Conservation (phyloP, 2,797 vertebrate genomes). For the Paratrypauchen microcephalus region DNA sequence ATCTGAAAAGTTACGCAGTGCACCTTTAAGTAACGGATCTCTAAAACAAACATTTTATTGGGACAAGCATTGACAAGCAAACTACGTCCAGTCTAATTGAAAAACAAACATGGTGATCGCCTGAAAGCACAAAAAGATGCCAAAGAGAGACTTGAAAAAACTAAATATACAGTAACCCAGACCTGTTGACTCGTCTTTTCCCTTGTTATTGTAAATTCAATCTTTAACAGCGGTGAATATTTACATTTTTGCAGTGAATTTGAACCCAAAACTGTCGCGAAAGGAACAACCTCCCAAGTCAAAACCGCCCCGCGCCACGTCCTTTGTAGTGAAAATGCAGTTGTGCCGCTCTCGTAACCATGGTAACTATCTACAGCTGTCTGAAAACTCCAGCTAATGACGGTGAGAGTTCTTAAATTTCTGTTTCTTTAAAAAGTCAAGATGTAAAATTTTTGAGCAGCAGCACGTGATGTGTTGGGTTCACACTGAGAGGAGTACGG, state of each 20-base stretch:
- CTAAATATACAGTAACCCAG: neutral
- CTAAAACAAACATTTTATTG: neutral
- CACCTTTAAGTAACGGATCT: neutral
- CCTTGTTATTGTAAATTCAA: slow-evolving; percentile 27
- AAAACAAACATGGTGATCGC: neutral
- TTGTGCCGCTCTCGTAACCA: slow-evolving; percentile 50
- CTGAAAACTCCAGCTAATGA: slow-evolving; percentile 15
- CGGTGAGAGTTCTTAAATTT: slow-evolving; percentile 1
- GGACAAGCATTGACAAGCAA: neutral
- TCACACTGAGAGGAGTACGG: slow-evolving; percentile 49
- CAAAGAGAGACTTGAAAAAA: neutral
- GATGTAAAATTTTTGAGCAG: slow-evolving; percentile 32
- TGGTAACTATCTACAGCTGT: slow-evolving; percentile 56
- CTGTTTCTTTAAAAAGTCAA: slow-evolving; percentile 12
- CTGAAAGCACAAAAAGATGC: neutral
- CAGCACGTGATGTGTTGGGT: slow-evolving; percentile 32
- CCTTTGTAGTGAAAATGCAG: slow-evolving; percentile 31
- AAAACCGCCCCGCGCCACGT: slow-evolving; percentile 28
- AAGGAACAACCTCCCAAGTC: slow-evolving; percentile 26
- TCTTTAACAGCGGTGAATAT: slow-evolving; percentile 59
- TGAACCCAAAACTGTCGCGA: slow-evolving; percentile 19
- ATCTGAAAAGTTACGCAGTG: too few species aligned
- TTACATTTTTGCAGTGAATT: slow-evolving; percentile 59
- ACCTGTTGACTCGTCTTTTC: slow-evolving; percentile 22
- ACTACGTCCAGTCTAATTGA: neutral